A percentile compares a stretch with the other conserved stretches of the same genome.
These are phyloP conservation scores for Syrphus vitripennis DNA, from an alignment of 2,888 invertebrate genomes.

Conservation along the genomic window DNA sequence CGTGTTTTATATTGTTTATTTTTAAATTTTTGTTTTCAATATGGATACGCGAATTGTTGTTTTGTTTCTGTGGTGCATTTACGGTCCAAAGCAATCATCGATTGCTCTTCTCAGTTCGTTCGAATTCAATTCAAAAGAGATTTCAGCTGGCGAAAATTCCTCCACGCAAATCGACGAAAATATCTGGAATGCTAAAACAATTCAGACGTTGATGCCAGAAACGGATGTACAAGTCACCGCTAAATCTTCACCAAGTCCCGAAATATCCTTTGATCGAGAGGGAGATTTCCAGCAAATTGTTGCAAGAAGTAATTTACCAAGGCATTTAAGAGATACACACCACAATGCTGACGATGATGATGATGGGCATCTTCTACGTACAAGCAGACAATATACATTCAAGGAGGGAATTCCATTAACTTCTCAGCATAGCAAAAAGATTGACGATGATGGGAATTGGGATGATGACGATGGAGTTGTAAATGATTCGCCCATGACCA, in stretches of 20 bases:
- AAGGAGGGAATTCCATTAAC: constrained; percentile 31
- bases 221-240: constrained; percentile 1
- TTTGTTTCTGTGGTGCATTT: constrained; percentile 72
- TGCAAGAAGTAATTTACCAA: constrained; percentile 15
- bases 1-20: neutral
- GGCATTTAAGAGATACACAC: neutral
- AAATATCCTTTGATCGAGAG: constrained; percentile 19
- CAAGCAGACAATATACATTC: neutral
- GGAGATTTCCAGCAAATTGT: constrained; percentile 5
- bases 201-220: constrained; percentile 12
- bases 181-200: neutral
- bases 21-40: neutral
- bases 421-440: constrained; percentile 1
- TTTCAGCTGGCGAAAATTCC: neutral
- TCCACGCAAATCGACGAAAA: constrained; percentile 1
- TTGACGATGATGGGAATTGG: neutral
- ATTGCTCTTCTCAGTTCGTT: constrained; percentile 23
- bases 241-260: constrained; percentile 16
- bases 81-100: constrained; percentile 75
- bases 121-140: constrained; percentile 13
- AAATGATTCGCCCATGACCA: constrained; percentile 64
- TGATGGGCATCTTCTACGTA: constrained; percentile 16
- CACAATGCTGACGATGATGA: constrained; percentile 20
- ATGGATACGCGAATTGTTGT: constrained; percentile 55
- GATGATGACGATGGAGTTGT: constrained; percentile 17